These are phyloP conservation scores for Verasper variegatus DNA, from an alignment of 2,113 vertebrate species.

Conservation along the genomic window DNA sequence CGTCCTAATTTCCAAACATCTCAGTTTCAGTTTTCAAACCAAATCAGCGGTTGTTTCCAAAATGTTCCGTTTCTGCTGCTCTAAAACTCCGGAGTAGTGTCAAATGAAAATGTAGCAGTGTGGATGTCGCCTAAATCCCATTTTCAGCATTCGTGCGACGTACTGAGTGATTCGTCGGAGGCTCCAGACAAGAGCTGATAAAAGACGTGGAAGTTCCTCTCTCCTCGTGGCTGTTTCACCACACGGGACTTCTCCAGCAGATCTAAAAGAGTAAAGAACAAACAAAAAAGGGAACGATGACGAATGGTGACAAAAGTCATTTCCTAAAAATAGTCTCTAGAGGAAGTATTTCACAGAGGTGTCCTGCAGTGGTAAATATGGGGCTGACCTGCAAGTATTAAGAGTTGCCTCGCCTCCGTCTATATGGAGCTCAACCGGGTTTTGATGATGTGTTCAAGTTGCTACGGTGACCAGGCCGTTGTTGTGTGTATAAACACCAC, in stretches of 20 bases:
- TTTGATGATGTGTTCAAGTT: slow-evolving; percentile 34
- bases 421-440: not conserved
- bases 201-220: slow-evolving; percentile 98
- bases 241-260: slow-evolving; percentile 95
- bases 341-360: slow-evolving; percentile 3
- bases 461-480: slow-evolving; percentile 45
- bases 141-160: slow-evolving; percentile 65
- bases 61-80: not conserved
- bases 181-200: slow-evolving; percentile 97
- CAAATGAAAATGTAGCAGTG: no score
- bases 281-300: slow-evolving; percentile 54
- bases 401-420: not conserved
- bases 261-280: slow-evolving; percentile 80
- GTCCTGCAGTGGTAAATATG: slow-evolving; percentile 5
- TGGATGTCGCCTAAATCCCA: not conserved
- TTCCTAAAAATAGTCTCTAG: slow-evolving; percentile 1
- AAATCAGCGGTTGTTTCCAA: no score
- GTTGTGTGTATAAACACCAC: slow-evolving; percentile 30
- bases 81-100: no score
- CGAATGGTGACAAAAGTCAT: not conserved
- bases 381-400: not conserved
- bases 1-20: no score
- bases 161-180: slow-evolving; percentile 93
- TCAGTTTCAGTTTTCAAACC: not conserved
- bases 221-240: slow-evolving; percentile 96